These are phyloP conservation scores for Amphipoea lucens DNA, from an alignment of 2,888 invertebrate species.

Conservation along the genomic window DNA sequence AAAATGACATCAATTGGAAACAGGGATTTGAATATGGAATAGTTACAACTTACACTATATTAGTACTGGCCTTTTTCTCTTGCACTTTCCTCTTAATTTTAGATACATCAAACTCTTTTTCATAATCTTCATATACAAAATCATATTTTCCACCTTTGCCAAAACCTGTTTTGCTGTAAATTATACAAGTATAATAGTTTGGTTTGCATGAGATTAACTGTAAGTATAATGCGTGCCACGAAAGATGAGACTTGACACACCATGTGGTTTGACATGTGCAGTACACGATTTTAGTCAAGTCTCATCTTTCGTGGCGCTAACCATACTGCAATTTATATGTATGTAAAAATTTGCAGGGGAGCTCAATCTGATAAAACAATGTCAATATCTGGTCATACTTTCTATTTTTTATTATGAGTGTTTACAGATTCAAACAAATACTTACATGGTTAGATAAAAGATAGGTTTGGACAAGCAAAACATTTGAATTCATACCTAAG, in stretches of 20 bases:
- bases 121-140: slow-evolving; percentile 83
- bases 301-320: no score
- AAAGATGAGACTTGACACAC: no score
- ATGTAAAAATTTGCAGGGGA: not conserved
- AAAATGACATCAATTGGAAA: not conserved
- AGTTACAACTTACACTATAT: slow-evolving; percentile 80
- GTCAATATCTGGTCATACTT: slow-evolving; percentile 3
- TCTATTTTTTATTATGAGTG: slow-evolving; percentile 3
- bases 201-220: not conserved
- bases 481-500: slow-evolving; percentile 73
- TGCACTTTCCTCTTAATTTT: slow-evolving; percentile 82
- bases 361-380: not conserved
- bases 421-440: slow-evolving; percentile 23
- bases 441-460: slow-evolving; percentile 30
- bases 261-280: no score
- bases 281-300: no score
- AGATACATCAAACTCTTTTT: slow-evolving; percentile 73
- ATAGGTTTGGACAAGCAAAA: slow-evolving; percentile 11
- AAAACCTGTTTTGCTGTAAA: slow-evolving; percentile 40
- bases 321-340: not conserved
- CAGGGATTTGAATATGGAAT: not conserved
- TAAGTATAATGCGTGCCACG: not conserved
- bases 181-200: not conserved
- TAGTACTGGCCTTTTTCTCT: slow-evolving; percentile 80
- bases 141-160: slow-evolving; percentile 70